Base-by-base conservation (phyloP, 64 coral and sea anemone genomes). In the Astreopora myriophthalma region DNA sequence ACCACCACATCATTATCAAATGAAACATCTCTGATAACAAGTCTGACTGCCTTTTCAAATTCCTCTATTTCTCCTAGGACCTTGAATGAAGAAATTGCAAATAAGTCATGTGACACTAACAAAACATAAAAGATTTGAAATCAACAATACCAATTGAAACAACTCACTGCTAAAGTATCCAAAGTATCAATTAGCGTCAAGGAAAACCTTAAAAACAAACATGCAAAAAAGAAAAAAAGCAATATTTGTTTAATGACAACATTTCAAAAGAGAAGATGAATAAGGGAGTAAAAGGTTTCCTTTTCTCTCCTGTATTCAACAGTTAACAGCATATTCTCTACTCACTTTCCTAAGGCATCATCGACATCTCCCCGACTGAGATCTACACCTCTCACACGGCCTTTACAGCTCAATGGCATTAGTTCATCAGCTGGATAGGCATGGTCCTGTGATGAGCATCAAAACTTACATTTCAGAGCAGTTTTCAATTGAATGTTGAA, bases 1-100 rank as follows among this genome's bases (percentile, higher is more conserved):
- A 99, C 97, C 28, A 99, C 97, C 61, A 99, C 71, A 78, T 99
- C 94, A 88, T 72, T 99, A 68, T 99, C 94, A 93, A 99, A 99
- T 25, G 61, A 71, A 23, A 99, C 97, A 84, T 99, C 91, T 75
- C 35, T 76, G 27, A 99, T 95, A 8, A 99, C 97, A 13, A 99
- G 63, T 83, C 93, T 95, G n/a, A 95, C 91, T 46, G 94, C 97
- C 36, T 93, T 86, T 88, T 99, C 97, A 94, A 99, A 99, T 76
- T 99, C 94, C 3, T 87, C 73, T 68, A 96, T 36, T 84, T 99
- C 87, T 80, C 97, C 97, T 84, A 99, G 51, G 85, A 99, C 94
- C 97, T 98, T 73, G 27, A 36, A 62, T 3, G 51, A 51, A 37
- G 61, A 27, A 39, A 73, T 25, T 48, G 7, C 74, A 69, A 48